Base-by-base conservation (phyloP, 2,888 invertebrate genomes). In the Mantis religiosa region DNA sequence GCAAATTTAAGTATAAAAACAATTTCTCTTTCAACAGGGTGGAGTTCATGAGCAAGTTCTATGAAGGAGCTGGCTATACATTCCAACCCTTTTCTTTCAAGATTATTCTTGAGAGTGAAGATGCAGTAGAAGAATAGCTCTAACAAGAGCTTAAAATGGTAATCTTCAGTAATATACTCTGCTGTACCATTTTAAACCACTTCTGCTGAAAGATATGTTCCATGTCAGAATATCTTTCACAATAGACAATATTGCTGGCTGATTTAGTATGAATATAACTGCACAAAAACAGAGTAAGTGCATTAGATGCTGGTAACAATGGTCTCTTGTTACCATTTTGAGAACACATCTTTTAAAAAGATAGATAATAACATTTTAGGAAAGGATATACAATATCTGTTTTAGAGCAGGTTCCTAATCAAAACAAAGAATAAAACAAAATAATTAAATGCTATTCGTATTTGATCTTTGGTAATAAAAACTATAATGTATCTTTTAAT, bases 41-140 rank as follows among this genome's bases (percentile, higher is more conserved):
- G 90, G 96, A 96, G 92, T 96, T 96, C 92, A 96, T 96, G 94
- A 96, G 95, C 92, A 96, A 96, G 92, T 96, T 97, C 92, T 97
- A 96, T 92, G 93, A 93, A 54, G 96, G 96, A 20, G 92, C 94
- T 82, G 96, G 96, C 15, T 94, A 96, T 91, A 92, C 94, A 27
- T 96, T 97, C 92, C 93, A 94, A 88, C 96, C 96, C 41, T 96
- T 96, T 93, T 95, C 95, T 90, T 96, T 96, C 92, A 95, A 95
- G 91, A 92, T 92, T 47, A 94, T 94, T 87, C 91, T 94, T 83
- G 93, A 93, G 85, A 92, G 93, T 25, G 94, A 93, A 89, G 93
- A 92, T 3, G 91, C 91, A 25, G 93, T 3, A 28, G 87, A 87
- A 28, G 87, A 87, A 4, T 87, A 87, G 54, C 54, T 12, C 20